phyloP scores from a whole-genome alignment of 2,888 invertebrate species.

The Cacoxenus indagator region DNA sequence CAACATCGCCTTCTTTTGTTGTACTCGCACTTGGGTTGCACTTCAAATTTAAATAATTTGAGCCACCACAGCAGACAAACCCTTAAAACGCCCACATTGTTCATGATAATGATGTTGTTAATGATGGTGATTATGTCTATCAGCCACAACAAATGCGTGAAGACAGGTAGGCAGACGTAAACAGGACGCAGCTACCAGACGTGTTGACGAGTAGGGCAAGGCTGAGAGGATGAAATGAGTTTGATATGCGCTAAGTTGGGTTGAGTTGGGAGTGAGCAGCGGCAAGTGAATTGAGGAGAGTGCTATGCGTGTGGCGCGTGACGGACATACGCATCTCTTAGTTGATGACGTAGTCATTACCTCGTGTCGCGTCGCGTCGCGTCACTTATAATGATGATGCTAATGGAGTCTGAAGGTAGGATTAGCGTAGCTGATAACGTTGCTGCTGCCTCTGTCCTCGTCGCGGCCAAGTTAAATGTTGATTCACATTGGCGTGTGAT shows the following conservation, averaged over 20 bases:
- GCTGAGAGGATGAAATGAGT: not conserved
- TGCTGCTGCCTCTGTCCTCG: not conserved
- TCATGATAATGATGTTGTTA: not conserved
- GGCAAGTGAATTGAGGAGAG: not conserved
- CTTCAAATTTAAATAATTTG: slow-evolving; percentile 1
- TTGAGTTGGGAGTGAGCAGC: not conserved
- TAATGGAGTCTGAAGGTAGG: slow-evolving; percentile 8
- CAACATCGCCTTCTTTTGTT: too few relatives aligned
- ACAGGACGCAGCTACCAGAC: not conserved
- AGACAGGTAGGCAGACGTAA: not conserved
- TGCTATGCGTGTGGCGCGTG: not conserved
- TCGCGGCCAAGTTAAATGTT: not conserved
- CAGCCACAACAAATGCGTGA: not conserved
- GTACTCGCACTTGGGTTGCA: not conserved
- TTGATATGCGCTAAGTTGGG: not conserved
- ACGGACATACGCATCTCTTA: not conserved
- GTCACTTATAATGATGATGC: slow-evolving; percentile 1
- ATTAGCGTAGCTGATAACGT: not conserved
- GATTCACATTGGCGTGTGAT: not conserved
- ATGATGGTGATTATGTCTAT: not conserved
- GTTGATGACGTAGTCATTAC: not conserved
- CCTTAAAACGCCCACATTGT: not conserved
- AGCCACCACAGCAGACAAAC: not conserved
- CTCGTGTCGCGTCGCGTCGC: not conserved
- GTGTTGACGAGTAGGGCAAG: not conserved